Evolutionary conservation across 2,888 invertebrate genomes (phyloP).

Genomic region (Acrobasis repandana): DNA sequence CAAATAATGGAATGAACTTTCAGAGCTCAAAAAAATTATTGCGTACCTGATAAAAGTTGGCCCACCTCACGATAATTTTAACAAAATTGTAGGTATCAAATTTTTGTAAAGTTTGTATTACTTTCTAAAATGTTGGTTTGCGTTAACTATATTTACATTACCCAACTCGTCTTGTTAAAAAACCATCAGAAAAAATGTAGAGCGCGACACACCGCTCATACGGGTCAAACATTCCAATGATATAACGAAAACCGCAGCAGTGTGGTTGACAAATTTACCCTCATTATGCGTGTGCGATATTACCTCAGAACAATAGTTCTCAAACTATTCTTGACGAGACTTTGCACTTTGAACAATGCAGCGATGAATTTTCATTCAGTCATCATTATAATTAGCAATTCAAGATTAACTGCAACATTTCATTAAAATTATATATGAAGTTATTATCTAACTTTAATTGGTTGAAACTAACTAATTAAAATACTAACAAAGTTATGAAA

Average conservation of each 20-base stretch:
- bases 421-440: background rate
- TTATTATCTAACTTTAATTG: too few relatives aligned
- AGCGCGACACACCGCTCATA: constrained; percentile 5
- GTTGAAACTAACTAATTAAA: too few relatives aligned
- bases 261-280: constrained; percentile 26
- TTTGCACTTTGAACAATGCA: too few relatives aligned
- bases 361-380: too few relatives aligned
- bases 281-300: constrained; percentile 7
- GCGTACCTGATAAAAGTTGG: too few relatives aligned
- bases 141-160: constrained; percentile 3
- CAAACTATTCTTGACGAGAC: background rate
- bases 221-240: constrained; percentile 6
- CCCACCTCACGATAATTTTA: too few relatives aligned
- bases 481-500: too few relatives aligned
- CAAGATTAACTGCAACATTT: background rate
- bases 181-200: constrained; percentile 16
- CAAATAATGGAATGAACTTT: too few relatives aligned
- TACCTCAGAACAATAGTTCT: background rate
- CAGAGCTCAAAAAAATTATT: too few relatives aligned
- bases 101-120: background rate
- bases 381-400: too few relatives aligned
- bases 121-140: background rate
- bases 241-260: constrained; percentile 29
- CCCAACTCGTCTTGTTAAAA: constrained; percentile 10
- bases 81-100: too few relatives aligned